Base-by-base conservation (phyloP, 2,113 vertebrate genomes). In the Corvus hawaiiensis region DNA sequence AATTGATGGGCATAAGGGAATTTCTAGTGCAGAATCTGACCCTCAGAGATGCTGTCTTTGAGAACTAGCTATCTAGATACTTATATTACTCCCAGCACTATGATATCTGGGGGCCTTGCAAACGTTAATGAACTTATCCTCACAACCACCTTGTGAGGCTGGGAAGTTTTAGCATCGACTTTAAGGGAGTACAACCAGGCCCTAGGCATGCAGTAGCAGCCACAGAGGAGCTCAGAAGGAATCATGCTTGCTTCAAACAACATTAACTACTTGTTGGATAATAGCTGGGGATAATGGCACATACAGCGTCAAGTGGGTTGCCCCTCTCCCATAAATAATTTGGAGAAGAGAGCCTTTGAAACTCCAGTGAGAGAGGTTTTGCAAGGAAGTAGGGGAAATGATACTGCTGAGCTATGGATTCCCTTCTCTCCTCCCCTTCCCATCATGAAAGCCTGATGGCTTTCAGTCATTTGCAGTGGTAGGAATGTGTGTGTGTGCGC, bases 41-140 rank as follows among this genome's bases (percentile, higher is more conserved):
- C 96, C 96, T 94, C 87, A 96, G 96, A 97, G 96, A 94, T 96
- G 84, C 96, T 83, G 91, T 95, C 91, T 96, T 95, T 96, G 90
- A 96, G 95, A 96, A 96, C 91, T 55, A 96, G 94, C 91, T 96
- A 96, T 95, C 89, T 97, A 97, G 95, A 96, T 87, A 97, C 94
- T 96, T 91, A 91, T 96, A 96, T 97, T 97, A 97, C 96, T 97
- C 96, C 96, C 95, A 97, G 96, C 95, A 89, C 96, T 97, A 94
- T 89, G 95, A 97, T 97, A 97, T 97, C 96, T 97, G 93, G 96
- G 96, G 96, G 95, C 96, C 93, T 95, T 82, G 93, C 89, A 97
- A 96, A 95, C 94, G 95, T 97, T 97, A 97, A 97, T 97, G 96
- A 97, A 97, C 96, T 96, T 97, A 97, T 97, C 95, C 95, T 96